A percentile compares a stretch with the other conserved stretches of the same genome.
Evolutionary conservation across 1,140 invertebrate species (phyloP).

Genomic region (Tribolium castaneum): DNA sequence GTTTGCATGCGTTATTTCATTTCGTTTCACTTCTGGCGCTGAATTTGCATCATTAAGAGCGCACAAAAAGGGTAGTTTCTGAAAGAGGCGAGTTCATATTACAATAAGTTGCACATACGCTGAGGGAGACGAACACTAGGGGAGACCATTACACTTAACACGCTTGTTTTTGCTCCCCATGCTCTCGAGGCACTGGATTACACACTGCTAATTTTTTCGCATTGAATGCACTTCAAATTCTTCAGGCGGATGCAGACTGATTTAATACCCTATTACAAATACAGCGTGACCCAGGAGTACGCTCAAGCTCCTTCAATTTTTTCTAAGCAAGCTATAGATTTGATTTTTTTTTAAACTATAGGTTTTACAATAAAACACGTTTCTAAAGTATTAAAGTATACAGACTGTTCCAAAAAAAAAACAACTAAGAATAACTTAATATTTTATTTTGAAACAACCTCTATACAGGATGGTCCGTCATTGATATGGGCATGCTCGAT

Average conservation of each 20-base stretch:
- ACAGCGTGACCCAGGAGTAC: too few species aligned
- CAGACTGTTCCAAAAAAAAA: too few species aligned
- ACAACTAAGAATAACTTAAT: too few species aligned
- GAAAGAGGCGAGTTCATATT: background rate
- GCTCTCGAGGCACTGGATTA: background rate
- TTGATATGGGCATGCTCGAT: too few species aligned
- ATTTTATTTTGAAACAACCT: too few species aligned
- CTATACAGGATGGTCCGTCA: too few species aligned
- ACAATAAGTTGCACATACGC: background rate
- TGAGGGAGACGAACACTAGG: constrained; percentile 2
- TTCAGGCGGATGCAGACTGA: background rate
- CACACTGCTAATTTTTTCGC: constrained; percentile 5
- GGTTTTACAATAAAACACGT: too few species aligned
- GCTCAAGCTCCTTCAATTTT: too few species aligned
- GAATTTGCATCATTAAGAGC: constrained; percentile 16
- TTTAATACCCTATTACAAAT: background rate
- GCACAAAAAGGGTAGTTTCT: background rate
- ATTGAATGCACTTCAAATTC: background rate
- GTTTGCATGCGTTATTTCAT: background rate
- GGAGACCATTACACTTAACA: constrained; percentile 3
- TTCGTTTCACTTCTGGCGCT: background rate
- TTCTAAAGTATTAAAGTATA: too few species aligned
- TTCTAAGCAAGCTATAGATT: too few species aligned
- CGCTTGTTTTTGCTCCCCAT: constrained; percentile 1
- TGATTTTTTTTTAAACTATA: too few species aligned